Base-by-base conservation (phyloP, 1,140 invertebrate species). In the Micrasema minimum region DNA sequence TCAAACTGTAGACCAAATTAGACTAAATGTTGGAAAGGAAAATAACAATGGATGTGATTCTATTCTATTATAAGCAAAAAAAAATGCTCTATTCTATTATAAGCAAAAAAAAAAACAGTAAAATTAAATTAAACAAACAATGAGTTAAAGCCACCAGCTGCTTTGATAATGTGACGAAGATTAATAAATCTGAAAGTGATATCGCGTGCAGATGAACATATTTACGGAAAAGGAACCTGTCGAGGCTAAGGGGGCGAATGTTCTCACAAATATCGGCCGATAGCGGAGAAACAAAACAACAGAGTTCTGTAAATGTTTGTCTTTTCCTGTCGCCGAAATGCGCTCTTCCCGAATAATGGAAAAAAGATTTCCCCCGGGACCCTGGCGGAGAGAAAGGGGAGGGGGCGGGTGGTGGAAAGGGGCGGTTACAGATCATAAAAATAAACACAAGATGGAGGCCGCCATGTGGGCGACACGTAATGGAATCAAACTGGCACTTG, bases 381-480 rank as follows among this genome's bases (percentile, higher is more conserved):
- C 26, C 12, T 55, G 51, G n/a, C 51, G 26, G 12, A 31, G 18
- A 4, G 31, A 57, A 5, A 11, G 0, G 31, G 35, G n/a, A 2
- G 6, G 50, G 20, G 26, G 26, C 46, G 23, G 50, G 50, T 26
- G 20, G 23, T 12, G 46, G 18, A 48, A 48, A 48, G 46, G 18
- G 46, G 18, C 4, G 18, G 37, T 9, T 14, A 23, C 37, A 59
- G 55, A 43, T 43, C 55, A 38, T 38, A 59, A 59, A 38, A 59
- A 41, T 59, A 59, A 59, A 59, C 22, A 59, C 37, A 38, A 59
- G 37, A 59, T 4, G n/a, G 16, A 59, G 16, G 16, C 37, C 37
- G 55, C 55, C 55, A 41, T 23, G 37, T 59, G 55, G 55, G 35
- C 55, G 55, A 59, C 55, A 38, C 2, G 55, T 59, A 38, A 59